Conservation (phyloP, 2,888 invertebrate species). For the Noctua comes region DNA sequence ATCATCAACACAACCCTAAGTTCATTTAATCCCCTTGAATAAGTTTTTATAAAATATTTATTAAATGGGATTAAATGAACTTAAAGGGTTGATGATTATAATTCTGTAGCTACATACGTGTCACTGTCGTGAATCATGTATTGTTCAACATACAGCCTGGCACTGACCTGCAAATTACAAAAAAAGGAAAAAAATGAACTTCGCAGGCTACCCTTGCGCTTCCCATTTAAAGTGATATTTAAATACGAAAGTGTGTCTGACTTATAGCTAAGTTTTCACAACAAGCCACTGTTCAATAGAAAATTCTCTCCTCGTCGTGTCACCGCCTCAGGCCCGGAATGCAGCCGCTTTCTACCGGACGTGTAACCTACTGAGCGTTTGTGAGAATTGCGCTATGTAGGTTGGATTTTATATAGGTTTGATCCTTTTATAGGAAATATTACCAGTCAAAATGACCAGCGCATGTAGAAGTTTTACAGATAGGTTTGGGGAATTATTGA, state of each 20-base stretch:
- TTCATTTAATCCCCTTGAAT: no score
- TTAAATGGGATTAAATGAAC: no score
- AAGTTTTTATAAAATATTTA: no score
- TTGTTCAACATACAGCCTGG: no score
- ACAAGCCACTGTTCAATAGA: constrained; percentile 24
- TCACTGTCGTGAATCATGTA: no score
- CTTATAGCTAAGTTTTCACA: constrained; percentile 6
- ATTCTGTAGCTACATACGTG: no score
- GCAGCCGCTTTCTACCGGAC: constrained; percentile 32
- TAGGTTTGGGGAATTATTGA: neutral
- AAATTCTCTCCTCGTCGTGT: constrained; percentile 19
- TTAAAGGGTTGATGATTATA: no score
- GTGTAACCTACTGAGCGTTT: constrained; percentile 6
- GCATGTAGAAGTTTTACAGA: neutral
- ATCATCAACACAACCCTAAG: no score
- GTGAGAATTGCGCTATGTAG: constrained; percentile 10
- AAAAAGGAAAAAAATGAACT: no score
- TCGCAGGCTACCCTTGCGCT: no score
- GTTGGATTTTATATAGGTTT: constrained; percentile 1
- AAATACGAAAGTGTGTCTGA: neutral
- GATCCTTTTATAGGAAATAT: neutral
- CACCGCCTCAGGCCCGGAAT: constrained; percentile 35
- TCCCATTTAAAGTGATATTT: no score
- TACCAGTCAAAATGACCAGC: neutral
- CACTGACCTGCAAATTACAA: no score